Evolutionary conservation across 2,113 vertebrate genomes (phyloP).

Genomic region (Colinus virginianus): DNA sequence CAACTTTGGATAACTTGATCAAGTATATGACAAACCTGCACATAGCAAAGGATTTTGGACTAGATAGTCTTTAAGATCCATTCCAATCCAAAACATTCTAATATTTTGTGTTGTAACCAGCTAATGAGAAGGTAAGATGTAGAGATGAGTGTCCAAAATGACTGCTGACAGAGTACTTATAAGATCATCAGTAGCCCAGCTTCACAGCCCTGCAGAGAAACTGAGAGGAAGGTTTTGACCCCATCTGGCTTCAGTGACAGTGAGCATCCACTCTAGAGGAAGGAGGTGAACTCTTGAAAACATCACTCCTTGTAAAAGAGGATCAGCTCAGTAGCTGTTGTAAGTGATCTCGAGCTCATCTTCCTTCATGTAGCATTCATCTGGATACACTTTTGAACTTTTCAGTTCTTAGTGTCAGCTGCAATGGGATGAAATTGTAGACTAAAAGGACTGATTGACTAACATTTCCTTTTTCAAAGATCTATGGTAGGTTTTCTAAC

Average conservation of each 20-base stretch:
- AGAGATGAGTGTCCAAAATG: fast-evolving
- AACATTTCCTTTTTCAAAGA: background rate
- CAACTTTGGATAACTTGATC: background rate
- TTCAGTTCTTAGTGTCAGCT: background rate
- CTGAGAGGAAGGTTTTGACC: background rate
- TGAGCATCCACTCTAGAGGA: fast-evolving
- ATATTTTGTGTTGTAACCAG: background rate
- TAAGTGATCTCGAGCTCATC: too few species aligned
- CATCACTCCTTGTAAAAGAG: background rate
- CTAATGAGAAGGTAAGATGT: fast-evolving
- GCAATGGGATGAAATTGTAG: background rate
- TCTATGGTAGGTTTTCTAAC: background rate
- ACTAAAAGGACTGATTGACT: background rate
- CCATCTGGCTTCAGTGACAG: background rate
- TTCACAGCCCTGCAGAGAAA: background rate
- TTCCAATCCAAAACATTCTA: background rate
- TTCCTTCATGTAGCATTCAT: background rate
- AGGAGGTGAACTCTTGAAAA: background rate
- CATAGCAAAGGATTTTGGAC: background rate
- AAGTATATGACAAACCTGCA: background rate
- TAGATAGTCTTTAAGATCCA: background rate
- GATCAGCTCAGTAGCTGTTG: background rate
- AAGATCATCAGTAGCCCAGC: fast-evolving
- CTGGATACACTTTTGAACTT: background rate
- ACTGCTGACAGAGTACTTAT: background rate